Evolutionary conservation across 2,113 vertebrate species (phyloP).

Genomic region (Cariama cristata): DNA sequence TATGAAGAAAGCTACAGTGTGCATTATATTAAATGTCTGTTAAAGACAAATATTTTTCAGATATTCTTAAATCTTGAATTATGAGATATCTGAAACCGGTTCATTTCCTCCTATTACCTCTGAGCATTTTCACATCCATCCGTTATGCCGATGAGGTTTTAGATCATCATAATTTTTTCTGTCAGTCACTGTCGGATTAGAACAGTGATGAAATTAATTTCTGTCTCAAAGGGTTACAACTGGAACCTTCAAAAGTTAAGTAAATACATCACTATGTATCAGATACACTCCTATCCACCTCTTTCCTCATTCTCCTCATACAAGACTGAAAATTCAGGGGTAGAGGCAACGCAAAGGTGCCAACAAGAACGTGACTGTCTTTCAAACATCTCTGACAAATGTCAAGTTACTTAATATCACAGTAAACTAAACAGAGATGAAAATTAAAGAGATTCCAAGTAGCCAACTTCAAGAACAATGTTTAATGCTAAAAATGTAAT

Average conservation of each 20-base stretch:
- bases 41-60: not conserved
- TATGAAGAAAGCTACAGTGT: not conserved
- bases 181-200: not conserved
- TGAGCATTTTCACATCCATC: not conserved
- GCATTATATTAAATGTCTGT: not conserved
- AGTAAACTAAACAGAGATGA: not conserved
- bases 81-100: not conserved
- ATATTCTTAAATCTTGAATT: not conserved
- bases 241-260: not conserved
- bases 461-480: not conserved
- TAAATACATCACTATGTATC: not conserved
- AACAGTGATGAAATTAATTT: not conserved
- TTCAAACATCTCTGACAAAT: not conserved
- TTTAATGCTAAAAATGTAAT: not conserved
- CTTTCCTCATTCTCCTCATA: not conserved
- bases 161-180: not conserved
- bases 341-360: not conserved
- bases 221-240: not conserved
- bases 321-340: not conserved
- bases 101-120: not conserved
- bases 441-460: not conserved
- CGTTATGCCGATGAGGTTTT: not conserved
- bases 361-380: not conserved
- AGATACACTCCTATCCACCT: not conserved
- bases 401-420: not conserved